phyloP scores from a whole-genome alignment of 2,888 invertebrate species.

The Megastigmus dorsalis region DNA sequence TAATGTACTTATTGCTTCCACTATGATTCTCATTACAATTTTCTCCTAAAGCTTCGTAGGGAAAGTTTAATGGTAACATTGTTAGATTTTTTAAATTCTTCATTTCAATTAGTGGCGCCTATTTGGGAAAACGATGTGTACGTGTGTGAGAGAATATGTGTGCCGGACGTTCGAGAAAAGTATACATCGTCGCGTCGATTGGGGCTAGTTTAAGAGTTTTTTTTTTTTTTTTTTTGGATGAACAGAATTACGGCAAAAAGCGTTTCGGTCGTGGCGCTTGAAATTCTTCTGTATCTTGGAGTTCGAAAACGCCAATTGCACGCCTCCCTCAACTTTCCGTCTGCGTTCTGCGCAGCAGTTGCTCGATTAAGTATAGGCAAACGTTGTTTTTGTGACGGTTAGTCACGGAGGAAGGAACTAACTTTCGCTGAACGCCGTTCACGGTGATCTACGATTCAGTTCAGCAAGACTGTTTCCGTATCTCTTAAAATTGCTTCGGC shows the following conservation, averaged over 20 bases:
- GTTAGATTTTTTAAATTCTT: slow-evolving; percentile 2
- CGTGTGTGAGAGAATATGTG: neutral
- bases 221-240: too few relatives aligned
- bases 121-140: slow-evolving; percentile 33
- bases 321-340: neutral
- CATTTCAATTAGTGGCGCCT: slow-evolving; percentile 9
- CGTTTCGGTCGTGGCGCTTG: slow-evolving; percentile 7
- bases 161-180: slow-evolving; percentile 22
- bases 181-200: neutral
- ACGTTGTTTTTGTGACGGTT: neutral
- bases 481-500: too few relatives aligned
- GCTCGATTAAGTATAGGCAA: slow-evolving; percentile 13
- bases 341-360: neutral
- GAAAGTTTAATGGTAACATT: slow-evolving; percentile 50
- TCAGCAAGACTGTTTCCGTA: too few relatives aligned
- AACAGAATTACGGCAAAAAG: slow-evolving; percentile 37
- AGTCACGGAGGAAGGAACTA: slow-evolving; percentile 14
- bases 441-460: too few relatives aligned
- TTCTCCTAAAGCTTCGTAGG: slow-evolving; percentile 60
- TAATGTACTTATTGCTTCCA: slow-evolving; percentile 59
- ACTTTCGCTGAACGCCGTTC: neutral
- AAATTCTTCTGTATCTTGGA: slow-evolving; percentile 9
- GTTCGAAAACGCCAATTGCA: neutral
- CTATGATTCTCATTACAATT: slow-evolving; percentile 56
- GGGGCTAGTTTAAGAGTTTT: neutral